These are phyloP conservation scores for Archilochus colubris DNA, from an alignment of 2,113 vertebrate genomes.

Conservation along the genomic window DNA sequence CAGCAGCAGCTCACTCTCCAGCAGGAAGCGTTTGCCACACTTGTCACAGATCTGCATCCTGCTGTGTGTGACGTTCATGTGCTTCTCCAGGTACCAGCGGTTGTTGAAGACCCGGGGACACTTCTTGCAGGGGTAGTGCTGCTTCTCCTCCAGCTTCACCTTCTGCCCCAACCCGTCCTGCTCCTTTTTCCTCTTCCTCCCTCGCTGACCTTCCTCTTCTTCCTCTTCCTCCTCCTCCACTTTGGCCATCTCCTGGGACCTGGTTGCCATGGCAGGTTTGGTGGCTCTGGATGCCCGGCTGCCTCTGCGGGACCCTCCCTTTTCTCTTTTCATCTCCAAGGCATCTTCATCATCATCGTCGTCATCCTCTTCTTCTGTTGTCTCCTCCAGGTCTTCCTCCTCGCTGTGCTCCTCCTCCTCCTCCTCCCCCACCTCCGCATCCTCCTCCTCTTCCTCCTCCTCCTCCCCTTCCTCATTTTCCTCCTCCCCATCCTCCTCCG, in stretches of 20 bases:
- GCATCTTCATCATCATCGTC: conserved; percentile 56
- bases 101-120: conserved; percentile 96
- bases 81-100: conserved; percentile 97
- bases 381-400: conserved; percentile 77
- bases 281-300: conserved; percentile 69
- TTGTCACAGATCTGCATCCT: conserved; percentile 96
- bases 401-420: conserved; percentile 79
- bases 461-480: conserved; percentile 71
- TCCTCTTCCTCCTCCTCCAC: conserved; percentile 74
- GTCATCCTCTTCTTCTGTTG: conserved; percentile 79
- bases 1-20: conserved; percentile 93
- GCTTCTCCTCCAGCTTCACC: conserved; percentile 94
- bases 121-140: conserved; percentile 92
- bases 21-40: conserved; percentile 93
- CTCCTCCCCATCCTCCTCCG: conserved; percentile 64
- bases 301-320: conserved; percentile 70
- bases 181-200: conserved; percentile 81
- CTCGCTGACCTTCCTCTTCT: conserved; percentile 70
- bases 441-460: conserved; percentile 76
- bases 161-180: conserved; percentile 85
- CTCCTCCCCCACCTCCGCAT: conserved; percentile 68
- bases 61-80: conserved; percentile 97
- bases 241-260: conserved; percentile 74
- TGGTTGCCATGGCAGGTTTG: conserved; percentile 76
- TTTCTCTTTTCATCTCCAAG: conserved; percentile 72